Conservation (phyloP, 64 coral and sea anemone genomes). For the Dendrophyllia cribrosa region DNA sequence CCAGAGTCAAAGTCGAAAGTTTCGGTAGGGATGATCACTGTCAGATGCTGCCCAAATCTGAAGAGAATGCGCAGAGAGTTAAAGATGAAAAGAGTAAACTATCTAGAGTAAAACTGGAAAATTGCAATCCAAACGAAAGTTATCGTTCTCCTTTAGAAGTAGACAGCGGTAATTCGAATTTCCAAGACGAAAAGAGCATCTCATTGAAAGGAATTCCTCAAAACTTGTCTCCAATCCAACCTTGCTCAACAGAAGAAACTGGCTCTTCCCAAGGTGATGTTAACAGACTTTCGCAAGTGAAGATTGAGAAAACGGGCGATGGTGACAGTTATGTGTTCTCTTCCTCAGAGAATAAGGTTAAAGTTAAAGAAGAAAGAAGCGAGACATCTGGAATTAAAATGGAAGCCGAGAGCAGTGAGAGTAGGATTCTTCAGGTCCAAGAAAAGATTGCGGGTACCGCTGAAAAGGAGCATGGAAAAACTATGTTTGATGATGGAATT, state of each 20-base stretch:
- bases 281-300: not conserved
- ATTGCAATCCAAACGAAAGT: not conserved
- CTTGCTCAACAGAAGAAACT: not conserved
- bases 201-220: not conserved
- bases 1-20: slow-evolving; percentile 13
- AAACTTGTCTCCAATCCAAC: not conserved
- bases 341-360: not conserved
- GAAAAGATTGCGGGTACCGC: not conserved
- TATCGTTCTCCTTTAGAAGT: not conserved
- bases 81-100: slow-evolving; percentile 17
- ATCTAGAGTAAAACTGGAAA: slow-evolving; percentile 16
- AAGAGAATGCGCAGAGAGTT: not conserved
- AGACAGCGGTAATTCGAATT: not conserved
- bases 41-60: too few species aligned
- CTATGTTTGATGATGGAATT: not conserved
- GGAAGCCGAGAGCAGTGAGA: not conserved
- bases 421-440: not conserved
- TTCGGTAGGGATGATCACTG: too few species aligned
- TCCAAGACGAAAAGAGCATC: not conserved
- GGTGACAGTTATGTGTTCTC: not conserved
- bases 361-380: not conserved
- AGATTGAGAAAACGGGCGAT: slow-evolving; percentile 4
- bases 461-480: not conserved
- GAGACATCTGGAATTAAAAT: not conserved
- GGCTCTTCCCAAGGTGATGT: not conserved